Evolutionary conservation across 2,888 invertebrate species (phyloP).

Genomic region (Agriopis marginaria): DNA sequence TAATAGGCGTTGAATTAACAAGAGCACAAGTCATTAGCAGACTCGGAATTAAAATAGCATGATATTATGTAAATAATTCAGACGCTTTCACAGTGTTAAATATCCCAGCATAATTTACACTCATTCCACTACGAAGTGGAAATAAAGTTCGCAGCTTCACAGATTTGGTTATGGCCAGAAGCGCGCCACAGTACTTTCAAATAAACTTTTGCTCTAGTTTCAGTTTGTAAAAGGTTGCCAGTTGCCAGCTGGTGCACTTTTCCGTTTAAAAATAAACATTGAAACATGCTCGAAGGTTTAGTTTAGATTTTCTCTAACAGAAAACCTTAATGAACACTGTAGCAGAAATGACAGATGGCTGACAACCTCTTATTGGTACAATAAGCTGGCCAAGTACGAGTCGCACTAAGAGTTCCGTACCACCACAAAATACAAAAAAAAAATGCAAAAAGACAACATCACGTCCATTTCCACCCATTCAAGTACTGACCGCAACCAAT

Average conservation of each 20-base stretch:
- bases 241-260: conserved; percentile 18
- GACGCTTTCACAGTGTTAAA: conserved; percentile 14
- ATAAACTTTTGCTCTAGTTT: conserved; percentile 31
- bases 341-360: background rate
- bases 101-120: conserved; percentile 24
- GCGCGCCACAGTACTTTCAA: conserved; percentile 18
- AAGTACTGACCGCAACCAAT: too few relatives aligned
- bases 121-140: conserved; percentile 32
- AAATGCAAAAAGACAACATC: too few relatives aligned
- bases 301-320: background rate
- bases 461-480: too few relatives aligned
- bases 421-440: too few relatives aligned
- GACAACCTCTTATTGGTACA: too few relatives aligned
- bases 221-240: conserved; percentile 10
- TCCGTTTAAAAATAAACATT: conserved; percentile 6
- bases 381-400: too few relatives aligned
- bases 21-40: conserved; percentile 9
- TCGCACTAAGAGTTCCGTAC: too few relatives aligned
- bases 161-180: conserved; percentile 16
- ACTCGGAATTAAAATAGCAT: conserved; percentile 9
- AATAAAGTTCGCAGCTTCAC: conserved; percentile 27
- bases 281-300: background rate
- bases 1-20: conserved; percentile 17
- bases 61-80: conserved; percentile 11
- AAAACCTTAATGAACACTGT: background rate